Evolutionary conservation across 2,888 invertebrate genomes (phyloP).

Genomic region (Pterostichus madidus): DNA sequence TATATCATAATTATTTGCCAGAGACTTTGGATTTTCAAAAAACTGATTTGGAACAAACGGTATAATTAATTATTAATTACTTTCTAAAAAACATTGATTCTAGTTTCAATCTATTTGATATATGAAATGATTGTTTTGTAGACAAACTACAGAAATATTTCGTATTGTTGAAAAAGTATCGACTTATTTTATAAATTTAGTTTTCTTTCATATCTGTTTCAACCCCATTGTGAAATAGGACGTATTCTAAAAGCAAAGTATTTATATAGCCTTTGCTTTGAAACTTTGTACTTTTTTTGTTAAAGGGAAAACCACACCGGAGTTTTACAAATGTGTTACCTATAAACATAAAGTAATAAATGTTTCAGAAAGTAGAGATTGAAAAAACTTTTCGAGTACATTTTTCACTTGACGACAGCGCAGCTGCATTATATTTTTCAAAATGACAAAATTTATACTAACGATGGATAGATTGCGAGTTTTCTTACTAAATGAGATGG

Average conservation of each 20-base stretch:
- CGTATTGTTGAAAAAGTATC: no score
- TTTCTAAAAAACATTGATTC: no score
- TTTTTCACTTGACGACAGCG: conserved; percentile 9
- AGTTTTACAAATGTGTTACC: conserved; percentile 35
- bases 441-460: conserved; percentile 26
- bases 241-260: conserved; percentile 29
- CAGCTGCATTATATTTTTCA: conserved; percentile 4
- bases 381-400: conserved; percentile 11
- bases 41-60: no score
- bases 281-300: conserved; percentile 24
- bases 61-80: no score
- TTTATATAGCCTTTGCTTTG: conserved; percentile 26
- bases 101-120: no score
- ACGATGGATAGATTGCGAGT: conserved; percentile 1
- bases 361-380: conserved; percentile 22
- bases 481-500: conserved; percentile 28
- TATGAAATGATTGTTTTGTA: no score
- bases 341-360: conserved; percentile 28
- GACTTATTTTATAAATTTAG: neutral
- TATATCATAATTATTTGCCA: no score
- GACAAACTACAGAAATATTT: no score
- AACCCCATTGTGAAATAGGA: neutral
- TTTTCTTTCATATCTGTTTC: neutral
- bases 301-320: conserved; percentile 10
- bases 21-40: no score